Evolutionary conservation across 2,113 vertebrate species (phyloP), one percentile per base, ranked within the genome.

Genomic region (Carassius auratus): DNA sequence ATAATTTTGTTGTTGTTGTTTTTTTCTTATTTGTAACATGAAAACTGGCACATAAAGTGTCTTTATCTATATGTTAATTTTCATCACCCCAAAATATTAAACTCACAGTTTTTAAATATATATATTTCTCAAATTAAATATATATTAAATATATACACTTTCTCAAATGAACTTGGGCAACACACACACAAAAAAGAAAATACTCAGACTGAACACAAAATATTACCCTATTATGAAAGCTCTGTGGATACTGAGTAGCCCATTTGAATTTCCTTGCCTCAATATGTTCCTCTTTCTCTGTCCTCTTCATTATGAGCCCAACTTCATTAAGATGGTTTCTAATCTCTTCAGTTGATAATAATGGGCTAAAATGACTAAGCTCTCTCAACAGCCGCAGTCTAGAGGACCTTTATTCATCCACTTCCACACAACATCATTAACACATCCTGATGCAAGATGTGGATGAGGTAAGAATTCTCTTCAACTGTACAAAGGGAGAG

Each of bases 381-480:
- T 1, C 15, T 50, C 15, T 10, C 13, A 81, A 8, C 61, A 81
- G 61, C 79, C 4, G 42, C 42, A 48, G 23, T 62, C 57, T 23
- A 15, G 15, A 50, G 8, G 17, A 30, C 59, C 61, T 48, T 66
- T 30, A 66, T 81, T 81, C 26, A 81, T 52, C 78, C 23, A 76
- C 26, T 55, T 52, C 45, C 8, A 69, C 61, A 81, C n/a, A 81
- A 52, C 45, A 50, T 52, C 42, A 81, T 69, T 68, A 81, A 48
- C 69, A 66, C 45, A 68, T 69, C 45, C 8, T 76, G 48, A 52
- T 30, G 42, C 33, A 50, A 50, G 14, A 75, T 50, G 62, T 21
- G 79, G 5, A 80, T 42, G 78, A 80, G 36, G 59, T 48, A 81
- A 66, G 59, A 68, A 33, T 52, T 81, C 15, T 81, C 45, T 81